phyloP scores from a whole-genome alignment of 2,797 vertebrate genomes.

The Peromyscus eremicus region DNA sequence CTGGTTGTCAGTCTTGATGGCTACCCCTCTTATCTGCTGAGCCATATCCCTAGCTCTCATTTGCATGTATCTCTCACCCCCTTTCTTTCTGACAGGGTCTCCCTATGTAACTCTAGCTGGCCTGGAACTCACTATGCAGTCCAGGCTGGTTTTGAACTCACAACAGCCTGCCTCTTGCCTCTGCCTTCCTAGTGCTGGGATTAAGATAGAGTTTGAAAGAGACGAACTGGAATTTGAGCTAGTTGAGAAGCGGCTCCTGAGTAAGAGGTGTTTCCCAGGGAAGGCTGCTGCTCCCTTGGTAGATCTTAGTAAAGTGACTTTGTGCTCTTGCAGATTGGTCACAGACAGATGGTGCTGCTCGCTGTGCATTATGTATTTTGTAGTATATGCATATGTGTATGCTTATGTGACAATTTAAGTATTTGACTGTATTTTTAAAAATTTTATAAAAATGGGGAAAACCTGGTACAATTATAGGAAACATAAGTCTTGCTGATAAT shows the following conservation, averaged over 20 bases:
- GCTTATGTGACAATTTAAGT: not conserved
- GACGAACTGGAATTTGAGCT: not conserved
- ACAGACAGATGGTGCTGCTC: no score
- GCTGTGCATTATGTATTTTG: no score
- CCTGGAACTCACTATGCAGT: not conserved
- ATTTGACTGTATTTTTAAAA: not conserved
- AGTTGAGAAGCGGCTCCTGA: not conserved
- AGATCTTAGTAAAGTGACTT: not conserved
- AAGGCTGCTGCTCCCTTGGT: not conserved
- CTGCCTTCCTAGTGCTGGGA: not conserved
- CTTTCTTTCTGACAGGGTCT: not conserved
- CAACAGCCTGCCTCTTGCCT: not conserved
- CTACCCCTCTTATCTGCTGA: not conserved
- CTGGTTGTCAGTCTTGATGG: not conserved
- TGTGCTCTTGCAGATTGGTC: not conserved
- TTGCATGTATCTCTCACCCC: not conserved
- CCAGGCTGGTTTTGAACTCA: not conserved
- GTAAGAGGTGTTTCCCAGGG: not conserved
- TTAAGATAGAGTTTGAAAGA: not conserved
- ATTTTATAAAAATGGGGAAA: not conserved
- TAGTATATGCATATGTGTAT: not conserved
- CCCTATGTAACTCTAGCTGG: not conserved
- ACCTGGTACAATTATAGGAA: not conserved
- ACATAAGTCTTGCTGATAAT: not conserved
- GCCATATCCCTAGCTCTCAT: not conserved